Evolutionary conservation across 2,113 vertebrate genomes (phyloP).

Genomic region (Eulemur rufifrons): DNA sequence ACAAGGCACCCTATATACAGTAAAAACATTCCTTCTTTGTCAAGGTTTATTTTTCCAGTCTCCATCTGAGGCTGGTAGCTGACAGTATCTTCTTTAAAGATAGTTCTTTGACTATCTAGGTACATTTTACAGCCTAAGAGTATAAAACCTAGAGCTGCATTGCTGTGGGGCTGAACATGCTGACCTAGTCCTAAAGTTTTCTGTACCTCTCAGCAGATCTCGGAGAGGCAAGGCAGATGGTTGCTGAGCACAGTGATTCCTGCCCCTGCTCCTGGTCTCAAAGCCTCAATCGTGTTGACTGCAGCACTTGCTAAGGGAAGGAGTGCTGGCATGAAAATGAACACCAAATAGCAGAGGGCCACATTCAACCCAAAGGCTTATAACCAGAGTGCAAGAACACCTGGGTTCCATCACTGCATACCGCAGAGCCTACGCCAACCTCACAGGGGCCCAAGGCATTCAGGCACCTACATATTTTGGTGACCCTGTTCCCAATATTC

Average conservation of each 20-base stretch:
- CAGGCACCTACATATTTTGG: background rate
- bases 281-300: constrained; percentile 93
- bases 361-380: constrained; percentile 89
- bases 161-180: constrained; percentile 89
- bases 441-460: background rate
- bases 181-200: constrained; percentile 89
- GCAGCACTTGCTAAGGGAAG: constrained; percentile 92
- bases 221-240: constrained; percentile 92
- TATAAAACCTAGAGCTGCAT: constrained; percentile 92
- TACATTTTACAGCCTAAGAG: constrained; percentile 94
- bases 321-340: constrained; percentile 91
- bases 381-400: constrained; percentile 84
- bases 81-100: constrained; percentile 79
- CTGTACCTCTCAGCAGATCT: constrained; percentile 91
- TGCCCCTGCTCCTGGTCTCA: constrained; percentile 88
- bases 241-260: constrained; percentile 90
- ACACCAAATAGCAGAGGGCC: constrained; percentile 92
- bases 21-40: background rate
- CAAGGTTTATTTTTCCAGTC: background rate
- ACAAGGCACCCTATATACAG: background rate
- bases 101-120: constrained; percentile 93
- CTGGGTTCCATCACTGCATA: background rate
- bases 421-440: background rate
- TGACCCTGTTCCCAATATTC: background rate
- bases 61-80: background rate